Conservation (phyloP, 2,797 vertebrate species). For the Percopsis omiscomaycus region DNA sequence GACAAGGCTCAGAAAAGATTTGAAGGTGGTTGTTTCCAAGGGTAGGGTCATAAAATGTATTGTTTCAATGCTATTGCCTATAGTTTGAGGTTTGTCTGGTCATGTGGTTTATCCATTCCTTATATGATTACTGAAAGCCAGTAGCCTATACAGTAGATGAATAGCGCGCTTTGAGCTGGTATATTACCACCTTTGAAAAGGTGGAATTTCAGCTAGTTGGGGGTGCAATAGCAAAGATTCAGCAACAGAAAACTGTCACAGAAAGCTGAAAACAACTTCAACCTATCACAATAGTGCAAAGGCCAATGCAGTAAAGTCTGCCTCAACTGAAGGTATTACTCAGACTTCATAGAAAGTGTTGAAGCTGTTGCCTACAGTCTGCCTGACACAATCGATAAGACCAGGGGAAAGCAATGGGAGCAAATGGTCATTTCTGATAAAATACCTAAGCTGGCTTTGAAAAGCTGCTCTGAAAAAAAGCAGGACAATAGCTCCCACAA, state of each 20-base stretch:
- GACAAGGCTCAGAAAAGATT: too few relatives aligned
- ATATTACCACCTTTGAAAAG: background rate
- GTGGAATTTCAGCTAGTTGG: background rate
- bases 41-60: too few relatives aligned
- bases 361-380: constrained; percentile 13
- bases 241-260: background rate
- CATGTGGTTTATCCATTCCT: background rate
- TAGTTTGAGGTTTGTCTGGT: too few relatives aligned
- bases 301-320: constrained; percentile 2
- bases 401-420: constrained; percentile 36
- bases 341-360: constrained; percentile 5
- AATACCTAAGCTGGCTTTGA: constrained; percentile 6
- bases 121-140: background rate
- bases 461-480: constrained; percentile 11
- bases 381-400: constrained; percentile 27
- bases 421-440: constrained; percentile 27
- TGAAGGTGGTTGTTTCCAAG: too few relatives aligned
- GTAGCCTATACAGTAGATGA: background rate
- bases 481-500: background rate
- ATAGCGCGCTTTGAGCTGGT: background rate
- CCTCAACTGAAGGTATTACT: constrained; percentile 14
- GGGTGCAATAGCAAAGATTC: background rate
- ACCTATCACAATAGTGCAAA: constrained; percentile 4
- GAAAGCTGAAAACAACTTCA: background rate
- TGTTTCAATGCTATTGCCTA: too few relatives aligned